Evolutionary conservation across 2,888 invertebrate species (phyloP), one percentile per base, ranked within the genome.

Genomic region (Drosophila austrosaltans): DNA sequence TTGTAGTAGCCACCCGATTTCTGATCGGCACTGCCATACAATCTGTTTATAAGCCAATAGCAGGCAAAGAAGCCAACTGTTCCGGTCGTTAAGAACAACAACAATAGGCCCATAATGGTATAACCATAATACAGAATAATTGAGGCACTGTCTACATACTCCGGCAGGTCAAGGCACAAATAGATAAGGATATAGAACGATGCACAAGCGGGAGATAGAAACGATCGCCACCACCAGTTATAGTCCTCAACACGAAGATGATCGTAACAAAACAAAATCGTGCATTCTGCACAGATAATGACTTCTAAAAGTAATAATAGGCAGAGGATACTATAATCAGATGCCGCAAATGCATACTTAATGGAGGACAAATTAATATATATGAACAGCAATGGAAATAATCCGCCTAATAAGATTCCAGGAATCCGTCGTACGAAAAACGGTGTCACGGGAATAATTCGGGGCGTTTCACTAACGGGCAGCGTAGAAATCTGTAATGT

Each of bases 221-320:
- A 57, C 12, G 57, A 57, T 39, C 20, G 39, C 57, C 57, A 57
- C 57, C 57, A 57, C 57, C 57, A 57, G 22, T 57, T 36, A 57
- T 57, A 57, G 7, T 57, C 39, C 57, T 39, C 22, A 25, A 22
- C n/a, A 39, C 39, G 39, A 10, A 57, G 22, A 39, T 57, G 20
- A 36, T 22, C 12, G 57, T 39, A 57, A 22, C 57, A 57, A 5
- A 57, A 4, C 7, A 57, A n/a, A 22, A 57, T 57, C 4, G 36
- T 39, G 2, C 12, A 6, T 22, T 39, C 39, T 6, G 39, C 57
- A 6, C 57, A 57, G 39, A 36, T 22, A 1, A 39, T 8, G 10
- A 32, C 22, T 39, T 39, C 20, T 5, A 57, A 22, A 3, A 57
- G 0, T n/a, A 57, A 39, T 12, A 39, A 20, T 2, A 39, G 22